Evolutionary conservation across 1,140 invertebrate genomes (phyloP), one percentile per base, ranked within the genome.

Genomic region (Oscheius sp.): DNA sequence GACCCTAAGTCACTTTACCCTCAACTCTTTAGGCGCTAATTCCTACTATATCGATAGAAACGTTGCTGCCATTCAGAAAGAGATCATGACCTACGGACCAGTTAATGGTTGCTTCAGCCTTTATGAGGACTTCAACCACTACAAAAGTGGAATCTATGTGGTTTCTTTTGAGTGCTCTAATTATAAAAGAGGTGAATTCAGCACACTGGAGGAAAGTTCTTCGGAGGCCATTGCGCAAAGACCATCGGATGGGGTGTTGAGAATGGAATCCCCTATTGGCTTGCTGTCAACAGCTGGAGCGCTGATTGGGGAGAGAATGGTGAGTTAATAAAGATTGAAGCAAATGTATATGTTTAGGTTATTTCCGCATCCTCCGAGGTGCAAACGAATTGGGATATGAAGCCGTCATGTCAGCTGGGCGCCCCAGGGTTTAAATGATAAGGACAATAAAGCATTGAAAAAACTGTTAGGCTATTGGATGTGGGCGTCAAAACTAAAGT

Each of bases 251-350:
- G 59, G 59, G 59, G 59, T n/a, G 34, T 36, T 32, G 59, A 63
- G 7, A 63, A 63, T 63, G 59, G 59, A 63, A 63, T 23, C 7
- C 59, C 59, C 10, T 63, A 63, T 31, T 63, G 59, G 59, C 10
- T 26, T 7, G 59, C 29, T 63, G 59, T 26, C 13, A 63, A 63
- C 59, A 34, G 29, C n/a, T 63, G 59, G 59, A 63, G 34, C 59
- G 34, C 23, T 31, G 59, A 63, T 36, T 63, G 13, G 13, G 59
- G 59, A 13, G 59, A 63, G 29, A 63, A 63, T 32, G 59, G 59
- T 63, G 4, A 32, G 59, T 32, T 63, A 18, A 3, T 18, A 34
- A 32, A 4, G 4, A 36, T 10, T 32, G 4, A 3, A 36, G 23
- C 18, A 34, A 36, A 63, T n/a, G 34, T 23, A 63, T 18, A 13